Percentiles rank a stretch among this genome's conserved stretches.
Evolutionary conservation across 1,140 invertebrate genomes (phyloP).

Genomic region (Hypothenemus hampei): DNA sequence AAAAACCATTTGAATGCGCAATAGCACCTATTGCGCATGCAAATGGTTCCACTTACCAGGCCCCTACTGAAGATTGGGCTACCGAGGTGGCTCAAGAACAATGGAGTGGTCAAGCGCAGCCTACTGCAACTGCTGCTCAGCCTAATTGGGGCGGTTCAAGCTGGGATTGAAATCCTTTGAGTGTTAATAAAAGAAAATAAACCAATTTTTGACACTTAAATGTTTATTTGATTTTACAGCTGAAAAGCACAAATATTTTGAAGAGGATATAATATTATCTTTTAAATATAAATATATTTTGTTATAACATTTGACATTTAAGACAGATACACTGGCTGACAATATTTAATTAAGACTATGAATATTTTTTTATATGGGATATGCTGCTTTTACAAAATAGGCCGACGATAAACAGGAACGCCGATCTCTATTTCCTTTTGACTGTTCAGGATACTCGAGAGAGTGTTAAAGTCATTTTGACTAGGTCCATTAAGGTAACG

Average conservation of each 20-base stretch:
- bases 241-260: too few species aligned
- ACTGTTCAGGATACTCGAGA: slow-evolving; percentile 39
- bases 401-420: slow-evolving; percentile 36
- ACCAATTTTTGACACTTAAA: too few species aligned
- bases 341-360: too few species aligned
- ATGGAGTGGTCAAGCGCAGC: slow-evolving; percentile 30
- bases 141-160: slow-evolving; percentile 37
- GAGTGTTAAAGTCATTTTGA: slow-evolving; percentile 40
- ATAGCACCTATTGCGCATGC: slow-evolving; percentile 26
- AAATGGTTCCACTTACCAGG: slow-evolving; percentile 26
- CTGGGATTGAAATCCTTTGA: slow-evolving; percentile 38
- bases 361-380: background rate
- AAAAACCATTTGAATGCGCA: slow-evolving; percentile 22
- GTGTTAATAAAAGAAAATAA: too few species aligned
- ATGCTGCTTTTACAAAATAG: slow-evolving; percentile 23
- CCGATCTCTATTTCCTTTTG: slow-evolving; percentile 34
- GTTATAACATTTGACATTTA: too few species aligned
- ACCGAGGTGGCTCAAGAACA: slow-evolving; percentile 40
- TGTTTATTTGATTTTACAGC: too few species aligned
- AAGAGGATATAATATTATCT: too few species aligned
- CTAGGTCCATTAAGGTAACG: slow-evolving; percentile 40
- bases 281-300: too few species aligned
- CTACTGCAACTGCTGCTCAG: slow-evolving; percentile 25
- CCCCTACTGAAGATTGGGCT: slow-evolving; percentile 40
- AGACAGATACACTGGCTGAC: too few species aligned